Conservation (phyloP, 1,140 invertebrate genomes). For the Glossosoma conforme region DNA sequence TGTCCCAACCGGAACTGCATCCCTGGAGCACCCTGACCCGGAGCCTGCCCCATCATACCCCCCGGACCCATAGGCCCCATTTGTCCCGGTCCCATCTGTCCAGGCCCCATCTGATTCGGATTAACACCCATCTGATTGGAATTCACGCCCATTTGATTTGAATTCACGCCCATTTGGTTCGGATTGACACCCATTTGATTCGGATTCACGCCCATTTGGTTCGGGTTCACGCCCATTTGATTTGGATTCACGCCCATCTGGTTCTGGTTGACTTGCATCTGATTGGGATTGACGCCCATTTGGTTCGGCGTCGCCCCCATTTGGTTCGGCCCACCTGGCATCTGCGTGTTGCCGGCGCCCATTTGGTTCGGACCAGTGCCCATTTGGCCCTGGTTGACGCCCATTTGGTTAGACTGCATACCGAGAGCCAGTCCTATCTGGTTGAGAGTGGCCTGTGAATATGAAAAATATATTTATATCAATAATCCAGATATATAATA, state of each 20-base stretch:
- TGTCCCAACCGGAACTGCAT: conserved; percentile 25
- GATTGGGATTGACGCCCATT: conserved; percentile 8
- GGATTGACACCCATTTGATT: conserved; percentile 18
- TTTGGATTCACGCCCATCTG: conserved; percentile 14
- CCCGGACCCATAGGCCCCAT: conserved; percentile 23
- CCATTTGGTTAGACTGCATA: conserved; percentile 21
- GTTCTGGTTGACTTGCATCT: conserved; percentile 12
- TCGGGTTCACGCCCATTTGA: conserved; percentile 15
- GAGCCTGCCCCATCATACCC: conserved; percentile 14
- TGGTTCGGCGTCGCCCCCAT: conserved; percentile 20
- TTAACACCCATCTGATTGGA: conserved; percentile 9
- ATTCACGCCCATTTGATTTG: conserved; percentile 13
- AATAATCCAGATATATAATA: no score
- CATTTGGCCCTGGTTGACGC: conserved; percentile 15
- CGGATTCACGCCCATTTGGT: conserved; percentile 16
- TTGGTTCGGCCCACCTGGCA: conserved; percentile 14
- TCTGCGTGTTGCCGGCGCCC: conserved; percentile 8
- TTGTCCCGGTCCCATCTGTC: conserved; percentile 4
- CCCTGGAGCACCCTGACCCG: conserved; percentile 6
- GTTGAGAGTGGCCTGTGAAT: conserved; percentile 8
- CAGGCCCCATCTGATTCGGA: conserved; percentile 16
- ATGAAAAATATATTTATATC: no score
- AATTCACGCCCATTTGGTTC: conserved; percentile 18
- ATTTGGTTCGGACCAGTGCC: conserved; percentile 7
- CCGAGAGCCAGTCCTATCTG: conserved; percentile 6